phyloP scores from a whole-genome alignment of 2,797 vertebrate species.

The Chromis chromis region DNA sequence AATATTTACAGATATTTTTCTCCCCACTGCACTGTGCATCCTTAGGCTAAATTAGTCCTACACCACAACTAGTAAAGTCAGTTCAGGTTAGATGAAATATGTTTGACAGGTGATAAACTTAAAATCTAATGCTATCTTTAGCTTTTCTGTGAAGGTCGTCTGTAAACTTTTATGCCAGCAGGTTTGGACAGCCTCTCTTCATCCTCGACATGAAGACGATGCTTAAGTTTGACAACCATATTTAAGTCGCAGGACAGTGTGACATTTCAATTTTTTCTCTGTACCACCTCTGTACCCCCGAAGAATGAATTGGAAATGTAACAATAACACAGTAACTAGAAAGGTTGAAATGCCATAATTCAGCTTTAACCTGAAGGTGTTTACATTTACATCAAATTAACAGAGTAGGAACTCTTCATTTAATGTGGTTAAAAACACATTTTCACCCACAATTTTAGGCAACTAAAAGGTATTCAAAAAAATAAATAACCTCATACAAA shows the following conservation, averaged over 20 bases:
- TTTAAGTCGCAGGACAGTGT: neutral
- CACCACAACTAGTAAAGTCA: neutral
- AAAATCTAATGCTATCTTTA: neutral
- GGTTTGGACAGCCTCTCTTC: neutral
- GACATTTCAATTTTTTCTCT: neutral
- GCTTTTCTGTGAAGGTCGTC: neutral
- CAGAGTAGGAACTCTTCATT: neutral
- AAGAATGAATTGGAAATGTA: no score
- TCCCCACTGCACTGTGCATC: neutral
- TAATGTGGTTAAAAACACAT: no score
- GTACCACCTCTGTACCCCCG: neutral
- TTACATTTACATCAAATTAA: neutral
- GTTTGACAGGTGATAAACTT: neutral
- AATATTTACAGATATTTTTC: neutral
- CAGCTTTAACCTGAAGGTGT: neutral
- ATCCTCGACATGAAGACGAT: constrained; percentile 4
- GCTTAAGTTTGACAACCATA: neutral
- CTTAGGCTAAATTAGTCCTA: neutral
- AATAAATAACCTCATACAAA: neutral
- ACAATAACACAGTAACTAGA: neutral
- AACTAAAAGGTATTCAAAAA: neutral
- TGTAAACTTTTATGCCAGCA: neutral
- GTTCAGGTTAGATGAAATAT: neutral
- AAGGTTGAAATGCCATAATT: neutral
- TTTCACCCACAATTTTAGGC: neutral